These are phyloP conservation scores for Gonioctena quinquepunctata DNA, from an alignment of 1,140 invertebrate genomes.

Conservation along the genomic window DNA sequence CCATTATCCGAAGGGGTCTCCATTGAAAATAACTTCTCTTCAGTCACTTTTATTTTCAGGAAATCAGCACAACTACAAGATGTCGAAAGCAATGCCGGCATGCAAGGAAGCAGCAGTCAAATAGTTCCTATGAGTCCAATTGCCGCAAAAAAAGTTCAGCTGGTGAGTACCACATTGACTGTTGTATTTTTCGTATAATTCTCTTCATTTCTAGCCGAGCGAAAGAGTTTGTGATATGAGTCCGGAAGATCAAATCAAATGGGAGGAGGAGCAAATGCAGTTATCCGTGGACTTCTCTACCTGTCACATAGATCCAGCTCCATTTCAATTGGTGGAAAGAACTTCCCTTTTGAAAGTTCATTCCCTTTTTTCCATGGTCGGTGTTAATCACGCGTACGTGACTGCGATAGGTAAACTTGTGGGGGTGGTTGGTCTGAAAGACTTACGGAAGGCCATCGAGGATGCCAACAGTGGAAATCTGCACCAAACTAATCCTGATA, in stretches of 20 bases:
- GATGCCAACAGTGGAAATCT: constrained; percentile 69
- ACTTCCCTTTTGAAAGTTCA: constrained; percentile 94
- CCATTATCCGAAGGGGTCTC: no score
- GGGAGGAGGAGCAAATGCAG: constrained; percentile 90
- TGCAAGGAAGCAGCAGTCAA: constrained; percentile 43
- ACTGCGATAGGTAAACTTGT: constrained; percentile 91
- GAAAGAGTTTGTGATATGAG: constrained; percentile 93
- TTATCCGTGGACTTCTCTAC: constrained; percentile 83
- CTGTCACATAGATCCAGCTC: constrained; percentile 94
- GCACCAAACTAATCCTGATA: constrained; percentile 13
- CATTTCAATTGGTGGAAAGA: constrained; percentile 96
- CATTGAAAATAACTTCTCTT: no score
- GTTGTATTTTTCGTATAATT: not conserved
- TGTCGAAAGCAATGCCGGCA: constrained; percentile 58
- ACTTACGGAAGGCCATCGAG: constrained; percentile 88
- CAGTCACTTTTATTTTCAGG: constrained; percentile 56
- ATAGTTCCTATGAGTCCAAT: constrained; percentile 63
- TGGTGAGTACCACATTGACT: constrained; percentile 72
- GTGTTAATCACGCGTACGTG: constrained; percentile 96
- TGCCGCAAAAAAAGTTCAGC: constrained; percentile 83
- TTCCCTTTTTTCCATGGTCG: constrained; percentile 95
- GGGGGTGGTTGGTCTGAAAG: constrained; percentile 94
- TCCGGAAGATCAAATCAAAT: constrained; percentile 84
- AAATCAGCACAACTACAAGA: constrained; percentile 83
- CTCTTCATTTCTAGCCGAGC: constrained; percentile 66